Evolutionary conservation across 2,888 invertebrate genomes (phyloP).

Genomic region (Cephus pulcher): DNA sequence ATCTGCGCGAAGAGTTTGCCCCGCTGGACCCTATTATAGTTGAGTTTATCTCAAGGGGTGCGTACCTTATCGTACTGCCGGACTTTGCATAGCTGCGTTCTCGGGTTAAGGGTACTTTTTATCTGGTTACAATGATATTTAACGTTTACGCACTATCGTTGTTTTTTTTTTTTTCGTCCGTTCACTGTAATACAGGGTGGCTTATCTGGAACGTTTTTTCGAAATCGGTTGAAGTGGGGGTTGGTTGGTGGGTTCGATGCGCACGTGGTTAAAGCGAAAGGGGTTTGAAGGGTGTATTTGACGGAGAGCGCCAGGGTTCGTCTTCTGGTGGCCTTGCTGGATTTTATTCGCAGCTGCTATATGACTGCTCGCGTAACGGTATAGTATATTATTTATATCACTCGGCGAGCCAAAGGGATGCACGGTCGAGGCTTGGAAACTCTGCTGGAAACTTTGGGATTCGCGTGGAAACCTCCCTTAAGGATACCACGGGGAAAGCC

Average conservation of each 20-base stretch:
- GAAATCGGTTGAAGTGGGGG: background rate
- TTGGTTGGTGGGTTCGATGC: background rate
- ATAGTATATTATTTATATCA: constrained; percentile 35
- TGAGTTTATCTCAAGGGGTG: no score
- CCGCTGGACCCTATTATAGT: background rate
- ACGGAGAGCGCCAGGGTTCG: background rate
- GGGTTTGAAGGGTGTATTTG: no score
- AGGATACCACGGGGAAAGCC: background rate
- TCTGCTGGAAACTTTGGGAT: background rate
- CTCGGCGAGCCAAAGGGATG: background rate
- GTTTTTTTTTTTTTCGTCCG: no score
- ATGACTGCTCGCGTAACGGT: constrained; percentile 20
- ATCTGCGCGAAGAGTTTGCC: background rate
- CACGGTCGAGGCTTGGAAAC: background rate
- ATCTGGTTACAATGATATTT: no score
- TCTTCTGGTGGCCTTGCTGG: background rate
- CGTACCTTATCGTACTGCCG: background rate
- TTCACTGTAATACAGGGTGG: background rate
- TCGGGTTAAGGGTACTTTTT: background rate
- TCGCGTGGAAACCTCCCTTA: background rate
- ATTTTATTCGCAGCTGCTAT: background rate
- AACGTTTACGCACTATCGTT: no score
- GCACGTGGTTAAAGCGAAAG: background rate
- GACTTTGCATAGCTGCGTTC: background rate
- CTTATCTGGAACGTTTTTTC: background rate